Evolutionary conservation across 2,888 invertebrate genomes (phyloP), one percentile per base, ranked within the genome.

Genomic region (Cordilura impudica): DNA sequence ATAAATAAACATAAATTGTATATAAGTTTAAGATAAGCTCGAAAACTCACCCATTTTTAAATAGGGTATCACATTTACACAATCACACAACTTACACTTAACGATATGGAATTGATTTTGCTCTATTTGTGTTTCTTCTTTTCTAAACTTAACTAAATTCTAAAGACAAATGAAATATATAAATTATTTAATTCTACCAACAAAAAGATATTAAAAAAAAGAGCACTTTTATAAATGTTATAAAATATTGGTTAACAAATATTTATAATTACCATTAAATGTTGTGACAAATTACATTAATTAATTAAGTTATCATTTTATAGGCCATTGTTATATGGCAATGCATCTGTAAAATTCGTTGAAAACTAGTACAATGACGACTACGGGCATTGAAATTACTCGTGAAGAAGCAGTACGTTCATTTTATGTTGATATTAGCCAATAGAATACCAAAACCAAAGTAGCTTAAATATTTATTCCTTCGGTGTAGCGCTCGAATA

Each of bases 91-190:
- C 63, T 31, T 16, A 74, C 29, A 72, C 63, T 60, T 21, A n/a
- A 78, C 58, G 35, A 74, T 76, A 78, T 58, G 81, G 81, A 81
- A 81, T 81, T 81, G 81, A 81, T 79, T 70, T 63, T 76, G 66
- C 45, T 43, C 60, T 61, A 54, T 23, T 49, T 56, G 16, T 58
- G 56, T 66, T 43, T 18, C 31, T 31, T 60, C 19, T 12, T 49
- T 56, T 23, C 21, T 21, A 43, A 29, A 16, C 16, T 26, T 39
- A 39, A 67, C 58, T 45, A 39, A 31, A 45, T 54, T 67, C 12
- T 31, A 49, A 19, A 47, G 26, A 49, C 31, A 51, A 53, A 6
- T 18, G n/a, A 16, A 45, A 60, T 4, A 60, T 23, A 39, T 43
- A 60, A 71, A 35, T 63, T 75, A 23, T 51, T 6, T 23, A 16